These are phyloP conservation scores for Drosophila nr. perissopoda DNA, from an alignment of 2,888 invertebrate genomes.

Conservation along the genomic window DNA sequence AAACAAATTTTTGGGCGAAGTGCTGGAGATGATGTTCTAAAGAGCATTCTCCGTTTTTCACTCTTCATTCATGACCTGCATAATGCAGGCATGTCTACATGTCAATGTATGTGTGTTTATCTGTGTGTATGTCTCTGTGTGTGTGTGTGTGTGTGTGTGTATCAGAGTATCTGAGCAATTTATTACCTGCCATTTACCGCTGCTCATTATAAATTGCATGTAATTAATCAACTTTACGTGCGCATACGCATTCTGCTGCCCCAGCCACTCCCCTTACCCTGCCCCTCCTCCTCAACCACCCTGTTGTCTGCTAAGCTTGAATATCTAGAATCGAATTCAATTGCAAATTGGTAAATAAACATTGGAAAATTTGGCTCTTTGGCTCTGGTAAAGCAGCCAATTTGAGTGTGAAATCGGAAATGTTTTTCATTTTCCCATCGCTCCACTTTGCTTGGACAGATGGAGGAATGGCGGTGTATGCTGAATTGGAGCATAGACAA, in stretches of 20 bases:
- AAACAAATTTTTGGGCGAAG: conserved; percentile 39
- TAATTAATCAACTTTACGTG: conserved; percentile 76
- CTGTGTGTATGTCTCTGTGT: not conserved
- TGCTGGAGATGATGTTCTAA: conserved; percentile 31
- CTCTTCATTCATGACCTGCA: conserved; percentile 63
- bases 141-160: conserved; percentile 25
- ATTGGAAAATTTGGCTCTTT: conserved; percentile 45
- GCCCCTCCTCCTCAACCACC: not conserved
- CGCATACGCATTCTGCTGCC: conserved; percentile 60
- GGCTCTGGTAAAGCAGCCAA: conserved; percentile 42
- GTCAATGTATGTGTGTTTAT: conserved; percentile 6
- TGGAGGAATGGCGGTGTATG: not conserved
- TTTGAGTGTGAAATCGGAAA: conserved; percentile 74
- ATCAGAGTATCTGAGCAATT: conserved; percentile 54
- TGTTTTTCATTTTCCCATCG: conserved; percentile 47
- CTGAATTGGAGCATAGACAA: not conserved
- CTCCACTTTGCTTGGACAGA: not conserved
- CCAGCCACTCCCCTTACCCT: not conserved
- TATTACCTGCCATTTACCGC: conserved; percentile 80
- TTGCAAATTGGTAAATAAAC: conserved; percentile 76
- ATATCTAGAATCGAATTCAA: conserved; percentile 73
- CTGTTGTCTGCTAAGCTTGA: not conserved
- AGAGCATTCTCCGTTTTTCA: conserved; percentile 52
- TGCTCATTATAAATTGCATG: conserved; percentile 77
- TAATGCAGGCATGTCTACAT: conserved; percentile 12